Conservation (phyloP, 2,113 vertebrate species). For the Oncorhynchus mykiss region DNA sequence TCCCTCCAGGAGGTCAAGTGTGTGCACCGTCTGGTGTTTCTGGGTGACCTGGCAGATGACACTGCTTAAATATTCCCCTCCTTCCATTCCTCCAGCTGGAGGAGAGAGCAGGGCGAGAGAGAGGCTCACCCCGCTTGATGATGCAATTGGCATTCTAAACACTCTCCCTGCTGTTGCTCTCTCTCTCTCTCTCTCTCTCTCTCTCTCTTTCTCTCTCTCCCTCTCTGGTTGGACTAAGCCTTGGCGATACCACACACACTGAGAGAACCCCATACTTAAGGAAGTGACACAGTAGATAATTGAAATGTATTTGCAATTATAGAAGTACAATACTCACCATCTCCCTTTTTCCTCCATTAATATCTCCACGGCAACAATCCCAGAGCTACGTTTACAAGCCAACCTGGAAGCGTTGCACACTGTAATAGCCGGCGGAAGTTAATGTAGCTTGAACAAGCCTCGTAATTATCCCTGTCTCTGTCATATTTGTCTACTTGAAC, state of each 20-base stretch:
- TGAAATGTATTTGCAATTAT: conserved; percentile 96
- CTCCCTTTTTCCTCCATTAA: conserved; percentile 89
- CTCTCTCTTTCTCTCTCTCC: not conserved
- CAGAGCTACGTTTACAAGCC: conserved; percentile 88
- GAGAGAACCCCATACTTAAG: conserved; percentile 75
- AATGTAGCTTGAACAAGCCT: conserved; percentile 99
- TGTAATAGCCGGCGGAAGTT: conserved; percentile 94
- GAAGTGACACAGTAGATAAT: conserved; percentile 92
- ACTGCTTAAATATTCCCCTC: conserved; percentile 43
- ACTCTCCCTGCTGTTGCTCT: conserved; percentile 18
- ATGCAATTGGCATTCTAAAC: conserved; percentile 49
- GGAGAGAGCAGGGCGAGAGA: conserved; percentile 12
- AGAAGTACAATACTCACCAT: conserved; percentile 91
- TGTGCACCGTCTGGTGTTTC: conserved; percentile 15
- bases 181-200: conserved; percentile 13
- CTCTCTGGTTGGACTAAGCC: conserved; percentile 7
- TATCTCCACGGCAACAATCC: conserved; percentile 84
- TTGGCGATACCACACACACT: not conserved
- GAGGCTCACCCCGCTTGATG: conserved; percentile 17
- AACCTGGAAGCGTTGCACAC: conserved; percentile 79
- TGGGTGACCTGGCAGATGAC: conserved; percentile 40
- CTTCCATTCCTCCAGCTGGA: conserved; percentile 21
- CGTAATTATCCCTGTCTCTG: conserved; percentile 98
- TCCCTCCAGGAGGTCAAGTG: conserved; percentile 36
- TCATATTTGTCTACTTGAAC: conserved; percentile 99